A percentile compares a stretch with the other conserved stretches of the same genome.
phyloP scores from a whole-genome alignment of 2,113 vertebrate genomes.

The Xiphophorus hellerii region DNA sequence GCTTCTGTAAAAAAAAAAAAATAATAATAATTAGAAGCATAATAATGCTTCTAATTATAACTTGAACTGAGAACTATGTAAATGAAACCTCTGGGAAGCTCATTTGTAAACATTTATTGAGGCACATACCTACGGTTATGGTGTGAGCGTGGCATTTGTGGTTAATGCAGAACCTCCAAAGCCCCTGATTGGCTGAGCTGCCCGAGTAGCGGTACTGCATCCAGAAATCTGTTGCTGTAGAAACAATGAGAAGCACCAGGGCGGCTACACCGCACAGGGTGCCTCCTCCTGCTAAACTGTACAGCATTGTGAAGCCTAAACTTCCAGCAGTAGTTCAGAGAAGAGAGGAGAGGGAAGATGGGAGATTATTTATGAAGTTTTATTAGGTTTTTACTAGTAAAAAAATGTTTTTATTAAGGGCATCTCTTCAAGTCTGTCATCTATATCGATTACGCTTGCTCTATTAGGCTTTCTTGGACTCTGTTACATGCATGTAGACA shows the following conservation, averaged over 20 bases:
- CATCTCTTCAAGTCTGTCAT: not conserved
- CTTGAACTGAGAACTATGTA: not conserved
- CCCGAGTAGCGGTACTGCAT: constrained; percentile 84
- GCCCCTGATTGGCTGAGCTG: constrained; percentile 82
- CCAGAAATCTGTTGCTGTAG: constrained; percentile 87
- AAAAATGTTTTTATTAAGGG: too few relatives aligned
- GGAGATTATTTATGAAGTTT: not conserved
- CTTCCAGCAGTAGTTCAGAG: constrained; percentile 41
- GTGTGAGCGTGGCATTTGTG: constrained; percentile 85
- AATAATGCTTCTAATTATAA: too few relatives aligned
- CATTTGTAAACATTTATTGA: not conserved
- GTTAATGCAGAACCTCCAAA: constrained; percentile 86
- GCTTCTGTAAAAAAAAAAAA: not conserved
- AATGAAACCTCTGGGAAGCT: not conserved
- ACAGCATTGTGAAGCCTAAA: constrained; percentile 76
- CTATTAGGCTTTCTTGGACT: not conserved
- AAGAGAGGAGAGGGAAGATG: not conserved
- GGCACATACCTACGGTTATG: constrained; percentile 80
- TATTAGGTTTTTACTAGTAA: not conserved
- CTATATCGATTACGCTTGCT: not conserved
- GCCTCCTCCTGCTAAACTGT: constrained; percentile 81
- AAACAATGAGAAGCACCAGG: constrained; percentile 83
- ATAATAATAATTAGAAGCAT: too few relatives aligned
- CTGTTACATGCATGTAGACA: not conserved
- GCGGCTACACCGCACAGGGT: constrained; percentile 82